Evolutionary conservation across 2,797 vertebrate genomes (phyloP).

Genomic region (Miopithecus talapoin): DNA sequence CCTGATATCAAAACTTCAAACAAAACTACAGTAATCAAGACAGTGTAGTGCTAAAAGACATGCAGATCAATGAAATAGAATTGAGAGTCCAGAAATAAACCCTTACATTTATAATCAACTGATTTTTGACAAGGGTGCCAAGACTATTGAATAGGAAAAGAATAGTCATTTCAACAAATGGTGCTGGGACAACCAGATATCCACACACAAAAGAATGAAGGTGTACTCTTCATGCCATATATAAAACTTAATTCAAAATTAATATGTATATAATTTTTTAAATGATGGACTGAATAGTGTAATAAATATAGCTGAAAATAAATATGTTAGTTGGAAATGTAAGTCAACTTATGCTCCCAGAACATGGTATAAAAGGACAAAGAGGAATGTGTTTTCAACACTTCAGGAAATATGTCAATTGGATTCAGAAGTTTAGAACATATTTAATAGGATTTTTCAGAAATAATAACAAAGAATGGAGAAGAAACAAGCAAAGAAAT

Average conservation of each 20-base stretch:
- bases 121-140: neutral
- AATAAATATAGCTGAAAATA: neutral
- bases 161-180: neutral
- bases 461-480: neutral
- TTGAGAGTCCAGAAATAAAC: neutral
- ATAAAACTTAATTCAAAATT: constrained; percentile 10
- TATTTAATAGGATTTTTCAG: neutral
- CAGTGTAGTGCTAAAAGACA: neutral
- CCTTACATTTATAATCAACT: neutral
- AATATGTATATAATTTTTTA: neutral
- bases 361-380: neutral
- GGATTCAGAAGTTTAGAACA: neutral
- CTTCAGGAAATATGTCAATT: neutral
- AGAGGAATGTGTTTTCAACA: neutral
- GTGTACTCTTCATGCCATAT: neutral
- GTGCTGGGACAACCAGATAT: neutral
- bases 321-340: neutral
- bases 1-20: neutral
- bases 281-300: neutral
- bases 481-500: neutral
- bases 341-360: neutral
- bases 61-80: neutral
- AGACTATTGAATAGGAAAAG: neutral
- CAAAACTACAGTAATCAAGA: neutral
- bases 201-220: neutral